These are phyloP conservation scores for Chaetura pelagica DNA, from an alignment of 2,113 vertebrate species.

Conservation along the genomic window DNA sequence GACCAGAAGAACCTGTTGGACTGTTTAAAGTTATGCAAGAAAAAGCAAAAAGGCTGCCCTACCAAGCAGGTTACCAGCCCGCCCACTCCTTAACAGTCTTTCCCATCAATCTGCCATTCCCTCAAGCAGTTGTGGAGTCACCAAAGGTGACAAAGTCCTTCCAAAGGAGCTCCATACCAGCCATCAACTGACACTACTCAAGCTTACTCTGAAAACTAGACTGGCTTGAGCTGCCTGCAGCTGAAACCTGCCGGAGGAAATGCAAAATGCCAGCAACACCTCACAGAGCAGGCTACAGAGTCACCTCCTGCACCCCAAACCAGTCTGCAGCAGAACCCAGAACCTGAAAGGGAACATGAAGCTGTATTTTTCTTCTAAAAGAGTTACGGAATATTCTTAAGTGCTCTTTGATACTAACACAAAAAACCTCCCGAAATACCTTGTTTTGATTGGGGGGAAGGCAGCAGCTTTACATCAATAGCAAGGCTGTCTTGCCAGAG, in stretches of 20 bases:
- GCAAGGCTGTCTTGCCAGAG: background rate
- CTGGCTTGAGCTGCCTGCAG: background rate
- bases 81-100: background rate
- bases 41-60: background rate
- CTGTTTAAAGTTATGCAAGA: background rate
- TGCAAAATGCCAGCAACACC: accelerated
- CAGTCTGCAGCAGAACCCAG: background rate
- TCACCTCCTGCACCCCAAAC: background rate
- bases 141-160: background rate
- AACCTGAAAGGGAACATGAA: background rate
- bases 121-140: background rate
- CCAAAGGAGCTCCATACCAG: background rate
- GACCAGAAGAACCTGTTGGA: background rate
- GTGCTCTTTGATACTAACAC: background rate
- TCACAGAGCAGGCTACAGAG: accelerated
- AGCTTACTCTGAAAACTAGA: background rate
- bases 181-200: background rate
- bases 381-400: background rate
- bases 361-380: background rate
- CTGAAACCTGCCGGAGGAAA: background rate
- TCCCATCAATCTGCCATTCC: background rate
- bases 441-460: background rate
- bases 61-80: background rate
- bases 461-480: background rate
- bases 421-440: background rate